These are phyloP conservation scores for Synergus umbraculus DNA, from an alignment of 2,888 invertebrate species.

Conservation along the genomic window DNA sequence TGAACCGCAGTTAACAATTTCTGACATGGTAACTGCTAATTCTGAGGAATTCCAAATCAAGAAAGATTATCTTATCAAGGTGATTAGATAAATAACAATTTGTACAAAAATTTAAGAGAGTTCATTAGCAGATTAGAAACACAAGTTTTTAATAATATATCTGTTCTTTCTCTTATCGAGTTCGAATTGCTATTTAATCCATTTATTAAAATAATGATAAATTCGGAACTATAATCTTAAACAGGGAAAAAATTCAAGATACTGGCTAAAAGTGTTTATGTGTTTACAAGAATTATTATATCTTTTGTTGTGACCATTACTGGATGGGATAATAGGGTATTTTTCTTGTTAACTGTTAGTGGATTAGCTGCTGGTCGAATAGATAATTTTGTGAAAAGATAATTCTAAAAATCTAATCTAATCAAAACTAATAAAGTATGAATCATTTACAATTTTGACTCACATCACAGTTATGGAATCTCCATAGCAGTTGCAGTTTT, in stretches of 20 bases:
- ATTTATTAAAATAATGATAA: constrained; percentile 40
- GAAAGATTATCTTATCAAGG: too few species aligned
- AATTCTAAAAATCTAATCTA: too few species aligned
- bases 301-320: constrained; percentile 85
- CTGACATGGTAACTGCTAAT: not conserved
- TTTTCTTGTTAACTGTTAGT: constrained; percentile 84
- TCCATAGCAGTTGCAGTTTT: constrained; percentile 82
- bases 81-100: too few species aligned
- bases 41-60: not conserved
- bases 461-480: constrained; percentile 80
- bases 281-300: constrained; percentile 82
- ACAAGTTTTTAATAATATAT: too few species aligned
- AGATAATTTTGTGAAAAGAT: constrained; percentile 73
- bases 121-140: too few species aligned
- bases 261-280: constrained; percentile 79
- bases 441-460: constrained; percentile 79
- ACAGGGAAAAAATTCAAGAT: constrained; percentile 35
- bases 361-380: constrained; percentile 84
- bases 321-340: constrained; percentile 85
- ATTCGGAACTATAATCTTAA: constrained; percentile 5
- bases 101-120: too few species aligned
- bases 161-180: too few species aligned
- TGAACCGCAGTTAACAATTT: not conserved
- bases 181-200: too few species aligned
- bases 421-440: not conserved